Evolutionary conservation across 2,113 vertebrate species (phyloP), one percentile per base, ranked within the genome.

Genomic region (Coracopsis vasa): DNA sequence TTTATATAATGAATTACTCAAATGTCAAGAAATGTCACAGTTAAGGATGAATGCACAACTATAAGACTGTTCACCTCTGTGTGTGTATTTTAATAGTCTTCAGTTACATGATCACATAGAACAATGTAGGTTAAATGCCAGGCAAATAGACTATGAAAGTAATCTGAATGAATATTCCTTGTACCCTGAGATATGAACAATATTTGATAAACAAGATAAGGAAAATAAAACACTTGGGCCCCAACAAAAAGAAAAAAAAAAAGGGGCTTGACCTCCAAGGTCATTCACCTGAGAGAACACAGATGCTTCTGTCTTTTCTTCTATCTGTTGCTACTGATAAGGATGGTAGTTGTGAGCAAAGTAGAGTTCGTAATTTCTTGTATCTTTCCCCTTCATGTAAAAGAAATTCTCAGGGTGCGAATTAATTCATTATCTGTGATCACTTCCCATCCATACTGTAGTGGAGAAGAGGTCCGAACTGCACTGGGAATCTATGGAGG

Each of bases 401-500:
- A 73, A 37, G 7, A 83, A 88, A 64, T 50, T 7, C 9, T 44
- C 28, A 41, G 13, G 35, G 13, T 19, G 35, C 1, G 4, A 2
- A 37, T 39, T 39, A 16, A 61, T 35, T 28, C 4, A 27, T 41
- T 60, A 48, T 42, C 35, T 31, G 6, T 41, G 25, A 51, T 42
- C 17, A 13, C 10, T 54, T 7, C 12, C 11, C 3, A 10, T 48
- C 17, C 4, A 4, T 29, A 48, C 2, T 67, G 0, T 45, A 35
- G 7, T 31, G 35, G 39, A 66, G 7, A 72, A 62, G 5, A 47
- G 47, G 7, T 50, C 29, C 42, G 20, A 94, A 58, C 25, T 50
- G 17, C 10, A 13, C 9, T 44, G 18, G 4, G 50, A 79, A 37
- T 28, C 27, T 45, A n/a, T 37, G 42, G 3, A 9, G 8, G 9